Percentiles rank a stretch among this genome's conserved stretches.
Conservation (phyloP, 2,113 vertebrate species). For the Trematocara variabile region DNA sequence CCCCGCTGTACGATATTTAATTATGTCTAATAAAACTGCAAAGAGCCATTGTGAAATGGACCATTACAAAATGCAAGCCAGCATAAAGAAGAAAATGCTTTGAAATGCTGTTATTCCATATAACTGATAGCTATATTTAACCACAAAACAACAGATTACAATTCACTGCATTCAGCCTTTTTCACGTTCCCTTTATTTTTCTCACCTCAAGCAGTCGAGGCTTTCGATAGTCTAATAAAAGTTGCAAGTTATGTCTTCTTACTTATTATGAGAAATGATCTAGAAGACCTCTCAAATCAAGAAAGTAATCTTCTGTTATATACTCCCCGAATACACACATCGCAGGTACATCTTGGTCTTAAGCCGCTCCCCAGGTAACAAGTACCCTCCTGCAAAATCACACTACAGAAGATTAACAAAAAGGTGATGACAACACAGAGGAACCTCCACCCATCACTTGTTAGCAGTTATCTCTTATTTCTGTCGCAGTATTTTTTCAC, state of each 20-base stretch:
- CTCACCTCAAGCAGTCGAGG: not conserved
- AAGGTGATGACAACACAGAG: not conserved
- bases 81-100: not conserved
- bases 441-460: not conserved
- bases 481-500: not conserved
- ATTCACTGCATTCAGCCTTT: not conserved
- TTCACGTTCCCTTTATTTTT: not conserved
- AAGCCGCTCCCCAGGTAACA: not conserved
- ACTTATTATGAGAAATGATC: not conserved
- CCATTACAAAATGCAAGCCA: constrained; percentile 12
- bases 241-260: not conserved
- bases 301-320: not conserved
- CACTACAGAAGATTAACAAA: not conserved
- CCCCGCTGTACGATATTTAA: not conserved
- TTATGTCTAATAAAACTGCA: not conserved
- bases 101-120: not conserved
- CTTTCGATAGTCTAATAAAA: not conserved
- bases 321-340: not conserved
- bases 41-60: constrained; percentile 7
- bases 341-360: not conserved
- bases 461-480: not conserved
- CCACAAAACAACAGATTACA: not conserved
- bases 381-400: not conserved
- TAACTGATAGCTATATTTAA: not conserved
- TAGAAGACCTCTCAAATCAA: not conserved